A percentile compares a stretch with the other conserved stretches of the same genome.
phyloP scores from a whole-genome alignment of 2,113 vertebrate species.

The Calidris pygmaea region DNA sequence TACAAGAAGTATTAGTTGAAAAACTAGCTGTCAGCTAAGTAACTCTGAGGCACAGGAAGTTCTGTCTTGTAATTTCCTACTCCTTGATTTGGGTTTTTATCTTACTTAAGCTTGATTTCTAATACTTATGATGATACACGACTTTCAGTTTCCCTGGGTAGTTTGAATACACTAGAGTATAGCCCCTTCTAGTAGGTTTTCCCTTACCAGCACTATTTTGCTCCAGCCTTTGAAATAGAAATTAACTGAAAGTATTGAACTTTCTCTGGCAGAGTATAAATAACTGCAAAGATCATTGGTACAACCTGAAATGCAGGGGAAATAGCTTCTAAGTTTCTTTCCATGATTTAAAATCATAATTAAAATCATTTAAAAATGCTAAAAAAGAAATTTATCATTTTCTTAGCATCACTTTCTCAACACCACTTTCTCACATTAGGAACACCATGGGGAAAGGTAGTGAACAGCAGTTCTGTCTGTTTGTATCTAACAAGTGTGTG shows the following conservation, averaged over 20 bases:
- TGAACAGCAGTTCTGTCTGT: background rate
- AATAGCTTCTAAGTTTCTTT: background rate
- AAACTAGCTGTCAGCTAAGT: background rate
- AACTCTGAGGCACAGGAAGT: background rate
- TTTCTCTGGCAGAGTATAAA: background rate
- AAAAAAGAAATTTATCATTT: background rate
- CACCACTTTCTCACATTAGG: background rate
- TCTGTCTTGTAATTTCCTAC: background rate
- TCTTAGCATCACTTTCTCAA: background rate
- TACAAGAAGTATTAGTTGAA: background rate
- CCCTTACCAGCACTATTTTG: background rate
- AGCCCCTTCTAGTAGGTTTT: background rate
- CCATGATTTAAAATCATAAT: too few relatives aligned
- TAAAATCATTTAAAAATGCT: background rate
- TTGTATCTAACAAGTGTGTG: background rate
- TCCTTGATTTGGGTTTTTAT: background rate
- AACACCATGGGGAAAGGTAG: background rate
- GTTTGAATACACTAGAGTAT: background rate
- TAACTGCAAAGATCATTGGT: background rate
- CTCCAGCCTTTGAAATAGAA: background rate
- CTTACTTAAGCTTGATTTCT: background rate
- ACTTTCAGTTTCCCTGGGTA: background rate
- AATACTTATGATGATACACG: background rate
- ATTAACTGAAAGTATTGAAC: background rate
- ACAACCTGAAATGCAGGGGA: background rate